Conservation (phyloP, 2,797 vertebrate species). For the Lepus oiostolus region DNA sequence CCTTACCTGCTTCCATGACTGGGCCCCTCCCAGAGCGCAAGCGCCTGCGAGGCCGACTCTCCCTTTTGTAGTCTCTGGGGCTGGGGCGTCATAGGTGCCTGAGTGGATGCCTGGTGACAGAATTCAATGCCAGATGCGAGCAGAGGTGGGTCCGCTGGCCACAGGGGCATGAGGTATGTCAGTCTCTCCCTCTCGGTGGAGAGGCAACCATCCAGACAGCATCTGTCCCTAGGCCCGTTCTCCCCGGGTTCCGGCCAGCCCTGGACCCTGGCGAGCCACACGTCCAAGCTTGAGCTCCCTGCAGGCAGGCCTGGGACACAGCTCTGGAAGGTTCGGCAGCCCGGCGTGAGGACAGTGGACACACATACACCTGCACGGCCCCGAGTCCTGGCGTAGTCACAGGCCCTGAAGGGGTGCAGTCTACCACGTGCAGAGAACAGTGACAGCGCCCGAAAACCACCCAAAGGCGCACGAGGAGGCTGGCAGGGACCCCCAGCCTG, state of each 20-base stretch:
- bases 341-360: no score
- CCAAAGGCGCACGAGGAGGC: neutral
- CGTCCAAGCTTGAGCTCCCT: neutral
- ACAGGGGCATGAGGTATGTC: neutral
- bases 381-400: no score
- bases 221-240: neutral
- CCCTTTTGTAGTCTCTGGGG: no score
- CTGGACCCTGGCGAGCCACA: neutral
- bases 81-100: no score
- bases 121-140: neutral
- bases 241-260: neutral
- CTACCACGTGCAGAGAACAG: neutral
- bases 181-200: rapidly evolving
- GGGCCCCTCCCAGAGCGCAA: neutral
- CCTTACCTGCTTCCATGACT: neutral
- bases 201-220: no score
- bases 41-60: rapidly evolving
- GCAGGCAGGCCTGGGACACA: neutral
- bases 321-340: neutral
- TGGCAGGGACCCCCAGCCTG: neutral
- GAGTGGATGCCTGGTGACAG: rapidly evolving
- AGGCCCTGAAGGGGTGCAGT: neutral
- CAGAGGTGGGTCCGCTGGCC: neutral
- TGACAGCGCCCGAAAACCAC: rapidly evolving
- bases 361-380: no score